Evolutionary conservation across 2,888 invertebrate genomes (phyloP).

Genomic region (Epistrophe eligans): DNA sequence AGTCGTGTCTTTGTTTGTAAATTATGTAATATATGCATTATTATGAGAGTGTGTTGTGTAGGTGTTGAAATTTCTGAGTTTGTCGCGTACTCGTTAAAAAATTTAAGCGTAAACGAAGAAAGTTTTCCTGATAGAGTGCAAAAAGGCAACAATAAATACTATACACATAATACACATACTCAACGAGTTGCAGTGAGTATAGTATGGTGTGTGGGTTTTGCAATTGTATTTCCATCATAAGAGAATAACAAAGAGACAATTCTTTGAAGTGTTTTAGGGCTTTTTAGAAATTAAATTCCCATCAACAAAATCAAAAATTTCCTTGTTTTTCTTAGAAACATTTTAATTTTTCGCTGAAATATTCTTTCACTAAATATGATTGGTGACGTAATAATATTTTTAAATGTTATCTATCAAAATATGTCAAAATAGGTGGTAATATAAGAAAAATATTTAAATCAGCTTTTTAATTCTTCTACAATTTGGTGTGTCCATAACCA

Average conservation of each 20-base stretch:
- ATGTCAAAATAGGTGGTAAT: no score
- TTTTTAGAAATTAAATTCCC: background rate
- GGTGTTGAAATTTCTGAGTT: constrained; percentile 50
- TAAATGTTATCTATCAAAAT: no score
- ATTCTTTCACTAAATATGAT: no score
- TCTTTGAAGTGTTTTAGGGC: background rate
- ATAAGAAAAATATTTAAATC: no score
- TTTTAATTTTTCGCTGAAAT: no score
- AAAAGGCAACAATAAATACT: constrained; percentile 71
- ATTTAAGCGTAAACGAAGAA: constrained; percentile 58
- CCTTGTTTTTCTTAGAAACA: background rate
- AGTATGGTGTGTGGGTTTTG: constrained; percentile 47
- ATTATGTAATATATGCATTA: constrained; percentile 48
- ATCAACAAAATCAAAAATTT: background rate
- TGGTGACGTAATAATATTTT: no score
- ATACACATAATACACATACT: constrained; percentile 61
- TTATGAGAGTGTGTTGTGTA: constrained; percentile 43
- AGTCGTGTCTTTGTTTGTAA: constrained; percentile 48
- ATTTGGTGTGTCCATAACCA: no score
- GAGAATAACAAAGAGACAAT: constrained; percentile 27
- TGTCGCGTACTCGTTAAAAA: constrained; percentile 49
- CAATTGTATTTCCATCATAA: constrained; percentile 50
- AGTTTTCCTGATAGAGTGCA: constrained; percentile 58
- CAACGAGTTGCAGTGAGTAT: constrained; percentile 53
- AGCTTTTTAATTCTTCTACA: no score